Evolutionary conservation across 2,888 invertebrate species (phyloP), one percentile per base, ranked within the genome.

Genomic region (Polyploca ridens): DNA sequence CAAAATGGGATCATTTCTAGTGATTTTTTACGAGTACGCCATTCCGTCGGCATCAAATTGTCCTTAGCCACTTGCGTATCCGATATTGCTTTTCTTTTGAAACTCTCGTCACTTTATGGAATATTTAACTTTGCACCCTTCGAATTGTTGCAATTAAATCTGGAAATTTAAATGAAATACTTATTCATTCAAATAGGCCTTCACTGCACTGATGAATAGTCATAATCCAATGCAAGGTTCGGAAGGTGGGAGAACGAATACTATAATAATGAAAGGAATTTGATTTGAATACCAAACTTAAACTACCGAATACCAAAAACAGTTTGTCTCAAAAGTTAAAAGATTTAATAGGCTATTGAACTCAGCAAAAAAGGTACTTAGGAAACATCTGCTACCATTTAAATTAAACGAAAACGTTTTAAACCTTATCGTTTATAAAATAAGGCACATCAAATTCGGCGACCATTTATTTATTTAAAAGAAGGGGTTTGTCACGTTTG

Each of bases 1-100:
- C 93, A 94, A 93, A 93, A 93, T 90, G 86, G 90, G 89, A 91
- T 91, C 91, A 90, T 90, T 91, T 88, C 91, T 90, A 92, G 93
- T 93, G 93, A 92, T 92, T 93, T 92, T 94, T 93, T 93, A 93
- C 91, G 93, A 93, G 87, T 86, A 85, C 84, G 85, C 89, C 91
- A 87, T 90, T 90, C 86, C 82, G 88, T 71, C 83, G 84, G 88
- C 88, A 93, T 94, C 92, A 93, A 93, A 93, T 85, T 82, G 89
- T 93, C 93, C 91, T 94, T 93, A 94, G 91, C 85, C 92, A 91
- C 88, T 93, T 87, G 92, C 90, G 92, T 90, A 89, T 89, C 85
- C 87, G 89, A 92, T 93, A 94, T 93, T 94, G 84, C 91, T 89
- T 92, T 93, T 91, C 91, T 91, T 92, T 88, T 83, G 74, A 79